Evolutionary conservation across 1,140 invertebrate genomes (phyloP).

Genomic region (Eufriesea mexicana): DNA sequence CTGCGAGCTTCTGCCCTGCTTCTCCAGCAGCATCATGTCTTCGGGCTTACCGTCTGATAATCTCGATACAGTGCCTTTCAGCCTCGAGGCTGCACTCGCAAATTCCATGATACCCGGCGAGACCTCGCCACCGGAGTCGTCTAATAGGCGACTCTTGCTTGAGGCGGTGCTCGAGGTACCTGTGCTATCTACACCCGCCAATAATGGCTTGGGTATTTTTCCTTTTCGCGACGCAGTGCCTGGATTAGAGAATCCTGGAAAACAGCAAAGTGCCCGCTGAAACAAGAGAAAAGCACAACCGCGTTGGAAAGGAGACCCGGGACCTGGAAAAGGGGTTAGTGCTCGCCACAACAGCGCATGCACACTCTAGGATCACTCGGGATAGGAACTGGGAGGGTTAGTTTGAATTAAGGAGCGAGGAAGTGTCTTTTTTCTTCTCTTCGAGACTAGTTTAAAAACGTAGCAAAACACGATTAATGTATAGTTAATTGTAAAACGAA

Average conservation of each 20-base stretch:
- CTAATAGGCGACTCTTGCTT: slow-evolving; percentile 82
- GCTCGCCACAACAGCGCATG: slow-evolving; percentile 81
- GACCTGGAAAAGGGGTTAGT: slow-evolving; percentile 82
- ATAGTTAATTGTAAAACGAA: slow-evolving; percentile 46
- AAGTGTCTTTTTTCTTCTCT: not conserved
- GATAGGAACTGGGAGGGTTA: slow-evolving; percentile 22
- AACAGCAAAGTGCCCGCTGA: slow-evolving; percentile 92
- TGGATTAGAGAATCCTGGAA: slow-evolving; percentile 93
- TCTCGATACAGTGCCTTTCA: slow-evolving; percentile 78
- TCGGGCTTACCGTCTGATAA: slow-evolving; percentile 82
- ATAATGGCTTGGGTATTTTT: slow-evolving; percentile 91
- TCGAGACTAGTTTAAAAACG: not conserved
- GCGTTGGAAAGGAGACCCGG: slow-evolving; percentile 82
- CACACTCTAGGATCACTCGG: slow-evolving; percentile 68
- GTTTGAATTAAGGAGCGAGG: slow-evolving; percentile 10
- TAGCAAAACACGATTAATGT: slow-evolving; percentile 15
- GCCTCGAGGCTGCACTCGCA: slow-evolving; percentile 73
- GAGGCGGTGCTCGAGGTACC: slow-evolving; percentile 82
- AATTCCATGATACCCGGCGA: slow-evolving; percentile 77
- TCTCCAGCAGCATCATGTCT: slow-evolving; percentile 89
- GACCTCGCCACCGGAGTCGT: slow-evolving; percentile 80
- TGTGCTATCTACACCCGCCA: slow-evolving; percentile 87
- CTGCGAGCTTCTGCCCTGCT: slow-evolving; percentile 89
- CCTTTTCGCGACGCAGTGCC: slow-evolving; percentile 90
- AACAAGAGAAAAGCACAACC: slow-evolving; percentile 84